Evolutionary conservation across 2,113 vertebrate species (phyloP).

Genomic region (Vombatus ursinus): DNA sequence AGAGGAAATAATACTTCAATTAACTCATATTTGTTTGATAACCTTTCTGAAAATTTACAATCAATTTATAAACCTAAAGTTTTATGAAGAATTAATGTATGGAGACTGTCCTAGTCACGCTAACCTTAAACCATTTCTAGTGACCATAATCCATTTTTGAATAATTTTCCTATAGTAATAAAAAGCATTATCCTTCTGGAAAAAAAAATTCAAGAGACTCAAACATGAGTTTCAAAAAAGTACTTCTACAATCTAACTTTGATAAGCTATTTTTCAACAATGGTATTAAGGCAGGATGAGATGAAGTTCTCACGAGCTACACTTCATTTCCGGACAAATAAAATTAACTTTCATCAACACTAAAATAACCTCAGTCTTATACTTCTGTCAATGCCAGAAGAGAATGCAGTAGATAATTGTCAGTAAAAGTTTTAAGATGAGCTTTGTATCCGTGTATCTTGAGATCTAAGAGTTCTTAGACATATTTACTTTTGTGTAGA

Average conservation of each 20-base stretch:
- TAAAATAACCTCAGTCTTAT: conserved; percentile 19
- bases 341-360: not conserved
- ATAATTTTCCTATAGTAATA: not conserved
- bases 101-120: conserved; percentile 1
- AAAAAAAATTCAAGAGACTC: not conserved
- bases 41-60: conserved; percentile 35
- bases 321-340: conserved; percentile 13
- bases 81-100: conserved; percentile 28
- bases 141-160: conserved; percentile 7
- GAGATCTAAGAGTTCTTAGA: conserved; percentile 36
- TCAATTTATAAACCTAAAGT: conserved; percentile 33
- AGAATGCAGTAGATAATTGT: conserved; percentile 4
- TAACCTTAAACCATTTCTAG: conserved; percentile 22
- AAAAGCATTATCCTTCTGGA: not conserved
- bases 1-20: conserved; percentile 37
- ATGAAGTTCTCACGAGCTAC: not conserved
- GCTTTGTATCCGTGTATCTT: not conserved
- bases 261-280: not conserved
- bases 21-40: not conserved
- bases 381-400: not conserved
- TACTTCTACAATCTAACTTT: not conserved
- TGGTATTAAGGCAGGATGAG: not conserved
- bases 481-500: not conserved
- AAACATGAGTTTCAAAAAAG: too few relatives aligned
- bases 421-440: not conserved